phyloP scores from a whole-genome alignment of 2,888 invertebrate species.

The Drosophila mayaguana region DNA sequence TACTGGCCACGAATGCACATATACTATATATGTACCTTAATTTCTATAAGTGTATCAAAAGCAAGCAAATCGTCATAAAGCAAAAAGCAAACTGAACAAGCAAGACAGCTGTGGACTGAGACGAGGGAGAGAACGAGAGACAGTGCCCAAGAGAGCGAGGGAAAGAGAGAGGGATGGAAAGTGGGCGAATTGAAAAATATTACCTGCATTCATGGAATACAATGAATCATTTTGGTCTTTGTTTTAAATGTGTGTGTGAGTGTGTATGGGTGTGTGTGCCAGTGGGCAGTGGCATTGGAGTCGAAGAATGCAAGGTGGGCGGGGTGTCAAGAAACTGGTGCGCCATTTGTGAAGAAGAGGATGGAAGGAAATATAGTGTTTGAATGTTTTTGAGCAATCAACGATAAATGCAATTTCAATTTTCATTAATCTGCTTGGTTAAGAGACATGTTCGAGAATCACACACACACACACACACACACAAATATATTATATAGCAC shows the following conservation, averaged over 20 bases:
- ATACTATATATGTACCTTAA: conserved; percentile 1
- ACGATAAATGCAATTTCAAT: conserved; percentile 54
- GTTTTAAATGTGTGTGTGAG: conserved; percentile 26
- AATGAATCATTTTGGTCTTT: conserved; percentile 62
- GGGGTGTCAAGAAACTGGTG: conserved; percentile 26
- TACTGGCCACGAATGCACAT: not conserved
- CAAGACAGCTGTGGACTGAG: not conserved
- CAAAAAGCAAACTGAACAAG: conserved; percentile 16
- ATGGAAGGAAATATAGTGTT: conserved; percentile 8
- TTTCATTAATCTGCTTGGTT: conserved; percentile 56
- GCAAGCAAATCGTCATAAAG: conserved; percentile 31
- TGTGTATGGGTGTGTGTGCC: not conserved
- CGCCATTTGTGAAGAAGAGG: conserved; percentile 17
- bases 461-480: conserved; percentile 9
- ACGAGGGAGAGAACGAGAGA: not conserved
- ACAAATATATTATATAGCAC: conserved; percentile 8
- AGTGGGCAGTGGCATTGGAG: conserved; percentile 13
- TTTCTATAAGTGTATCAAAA: conserved; percentile 7
- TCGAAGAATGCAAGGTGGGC: not conserved
- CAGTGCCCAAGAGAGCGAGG: not conserved
- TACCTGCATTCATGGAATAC: conserved; percentile 62
- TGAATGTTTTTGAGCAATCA: conserved; percentile 33
- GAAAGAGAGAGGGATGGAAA: not conserved
- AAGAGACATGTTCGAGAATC: conserved; percentile 32
- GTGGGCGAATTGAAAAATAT: conserved; percentile 36